A percentile compares a stretch with the other conserved stretches of the same genome.
Evolutionary conservation across 2,113 vertebrate genomes (phyloP).

Genomic region (Laticauda laticaudata): DNA sequence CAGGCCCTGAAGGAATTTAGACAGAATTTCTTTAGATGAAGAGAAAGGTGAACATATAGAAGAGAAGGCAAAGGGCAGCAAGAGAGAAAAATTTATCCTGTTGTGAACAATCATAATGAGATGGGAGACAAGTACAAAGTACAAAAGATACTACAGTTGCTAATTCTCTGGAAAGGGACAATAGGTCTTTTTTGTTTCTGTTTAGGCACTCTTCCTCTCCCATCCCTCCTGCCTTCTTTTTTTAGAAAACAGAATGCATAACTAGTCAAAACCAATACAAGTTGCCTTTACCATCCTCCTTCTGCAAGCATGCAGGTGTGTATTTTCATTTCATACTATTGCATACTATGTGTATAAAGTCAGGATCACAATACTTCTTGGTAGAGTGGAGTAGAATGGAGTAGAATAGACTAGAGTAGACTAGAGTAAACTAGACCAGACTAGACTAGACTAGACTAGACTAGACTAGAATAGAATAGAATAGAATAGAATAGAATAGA

Average conservation of each 20-base stretch:
- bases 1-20: conserved; percentile 75
- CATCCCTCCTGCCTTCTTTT: neutral
- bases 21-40: conserved; percentile 69
- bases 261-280: neutral
- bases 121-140: conserved; percentile 40
- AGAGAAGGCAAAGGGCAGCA: conserved; percentile 64
- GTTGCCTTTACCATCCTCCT: neutral
- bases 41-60: conserved; percentile 66
- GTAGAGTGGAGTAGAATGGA: too few relatives aligned
- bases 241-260: neutral
- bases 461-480: too few relatives aligned
- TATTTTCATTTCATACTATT: neutral
- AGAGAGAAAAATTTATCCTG: conserved; percentile 13
- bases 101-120: conserved; percentile 55
- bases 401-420: too few relatives aligned
- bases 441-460: too few relatives aligned
- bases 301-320: neutral
- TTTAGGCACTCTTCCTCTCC: conserved; percentile 35
- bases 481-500: too few relatives aligned
- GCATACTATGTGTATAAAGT: neutral
- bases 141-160: conserved; percentile 19
- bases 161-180: conserved; percentile 41
- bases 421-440: too few relatives aligned
- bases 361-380: neutral
- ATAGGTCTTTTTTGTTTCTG: conserved; percentile 18